Evolutionary conservation across 2,888 invertebrate genomes (phyloP), one percentile per base, ranked within the genome.

Genomic region (Actias luna): DNA sequence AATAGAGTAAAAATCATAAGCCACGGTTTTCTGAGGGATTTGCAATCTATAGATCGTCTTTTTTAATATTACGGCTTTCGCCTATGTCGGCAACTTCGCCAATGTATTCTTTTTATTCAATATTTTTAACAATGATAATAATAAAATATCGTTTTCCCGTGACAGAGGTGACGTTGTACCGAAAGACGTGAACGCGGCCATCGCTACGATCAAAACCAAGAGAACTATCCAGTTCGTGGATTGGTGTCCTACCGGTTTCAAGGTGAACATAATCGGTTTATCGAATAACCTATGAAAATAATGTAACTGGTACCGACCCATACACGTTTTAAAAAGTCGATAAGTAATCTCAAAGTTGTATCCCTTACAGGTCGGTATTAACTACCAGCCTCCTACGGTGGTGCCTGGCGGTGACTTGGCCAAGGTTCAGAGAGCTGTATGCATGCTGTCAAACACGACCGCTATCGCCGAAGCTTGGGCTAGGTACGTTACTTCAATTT

Each of bases 391-490:
- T 29, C 97, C 97, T 5, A 97, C 97, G 0, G 97, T 97, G 61
- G 98, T 98, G 0, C 98, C 98, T 0, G 97, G 98, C 22, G 98
- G 98, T 0, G 98, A 98, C 87, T 89, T 97, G 77, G 98, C 98
- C 67, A 98, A 98, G 89, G 98, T 98, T 1, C 97, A 98, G 84
- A 95, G 98, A 61, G 98, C 98, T 16, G 98, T 99, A 10, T 99
- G 99, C 94, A 99, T 99, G 98, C 90, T 99, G 85, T 98, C 98
- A 78, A 99, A 99, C 89, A 99, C 98, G 59, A 99, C 98, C 0
- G 98, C 98, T 69, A 98, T 99, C 79, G 98, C 98, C 4, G 98
- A 98, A 84, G 98, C 98, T 35, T 99, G 98, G 98, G 98, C 98
- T 62, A 95, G 97, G 88, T 94, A 94, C 58, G 62, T 16, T 22